A percentile compares a stretch with the other conserved stretches of the same genome.
Conservation (phyloP, 2,888 invertebrate genomes). For the Eilema caniola region DNA sequence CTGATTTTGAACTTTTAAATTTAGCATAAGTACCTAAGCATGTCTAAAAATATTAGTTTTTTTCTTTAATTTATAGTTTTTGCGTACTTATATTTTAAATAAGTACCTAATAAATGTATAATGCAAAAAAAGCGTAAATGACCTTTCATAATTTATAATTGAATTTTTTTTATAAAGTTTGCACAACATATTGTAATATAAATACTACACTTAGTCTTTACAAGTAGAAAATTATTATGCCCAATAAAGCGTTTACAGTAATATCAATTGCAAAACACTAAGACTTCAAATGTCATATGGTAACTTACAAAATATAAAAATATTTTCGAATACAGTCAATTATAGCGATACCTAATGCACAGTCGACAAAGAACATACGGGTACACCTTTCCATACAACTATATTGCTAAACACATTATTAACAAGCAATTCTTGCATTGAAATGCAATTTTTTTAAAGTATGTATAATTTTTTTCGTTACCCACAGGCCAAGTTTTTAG, state of each 20-base stretch:
- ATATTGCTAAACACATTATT: not conserved
- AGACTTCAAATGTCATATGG: not conserved
- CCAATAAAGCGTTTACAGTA: not conserved
- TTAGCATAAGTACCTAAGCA: not conserved
- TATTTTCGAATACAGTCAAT: not conserved
- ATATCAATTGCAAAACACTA: not conserved
- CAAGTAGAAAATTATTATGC: not conserved
- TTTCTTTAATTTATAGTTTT: too few relatives aligned
- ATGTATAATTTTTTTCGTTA: not conserved
- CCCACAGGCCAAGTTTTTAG: not conserved
- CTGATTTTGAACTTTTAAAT: too few relatives aligned
- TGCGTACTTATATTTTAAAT: too few relatives aligned
- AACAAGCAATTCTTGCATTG: too few relatives aligned
- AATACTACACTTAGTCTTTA: not conserved
- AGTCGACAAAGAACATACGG: not conserved
- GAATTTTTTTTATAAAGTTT: not conserved
- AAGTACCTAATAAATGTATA: too few relatives aligned
- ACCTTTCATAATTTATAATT: not conserved
- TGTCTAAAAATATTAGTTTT: not conserved
- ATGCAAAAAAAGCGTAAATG: not conserved
- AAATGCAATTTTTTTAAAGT: too few relatives aligned
- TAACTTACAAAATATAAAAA: slow-evolving; percentile 1
- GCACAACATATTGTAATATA: too few relatives aligned
- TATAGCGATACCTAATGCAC: not conserved
- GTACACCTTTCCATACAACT: too few relatives aligned